These are phyloP conservation scores for Rutilus rutilus DNA, from an alignment of 2,113 vertebrate genomes.

Conservation along the genomic window DNA sequence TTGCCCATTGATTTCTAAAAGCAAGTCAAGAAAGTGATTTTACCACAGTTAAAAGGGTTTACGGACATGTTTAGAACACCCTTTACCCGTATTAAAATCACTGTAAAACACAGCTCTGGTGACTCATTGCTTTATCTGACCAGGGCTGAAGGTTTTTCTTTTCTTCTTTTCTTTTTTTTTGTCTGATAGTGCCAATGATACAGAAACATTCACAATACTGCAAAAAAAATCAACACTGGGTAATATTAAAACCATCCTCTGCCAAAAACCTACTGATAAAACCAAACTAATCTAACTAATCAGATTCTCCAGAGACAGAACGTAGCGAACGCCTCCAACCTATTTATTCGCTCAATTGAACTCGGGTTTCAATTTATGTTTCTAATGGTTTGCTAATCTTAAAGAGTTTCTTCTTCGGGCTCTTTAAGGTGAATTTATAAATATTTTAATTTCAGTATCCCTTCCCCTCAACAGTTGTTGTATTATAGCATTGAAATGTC, in stretches of 20 bases:
- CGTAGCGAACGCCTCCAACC: background rate
- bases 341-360: background rate
- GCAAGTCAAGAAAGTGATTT: background rate
- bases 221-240: conserved; percentile 8
- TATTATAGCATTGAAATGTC: background rate
- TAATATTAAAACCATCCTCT: background rate
- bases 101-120: too few relatives aligned
- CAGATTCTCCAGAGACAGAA: background rate
- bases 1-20: background rate
- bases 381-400: background rate
- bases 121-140: background rate
- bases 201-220: background rate
- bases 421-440: background rate
- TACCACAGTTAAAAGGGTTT: background rate
- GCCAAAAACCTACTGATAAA: conserved; percentile 2
- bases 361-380: background rate
- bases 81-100: too few relatives aligned
- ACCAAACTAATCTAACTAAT: background rate
- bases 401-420: background rate
- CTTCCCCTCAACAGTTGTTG: background rate
- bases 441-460: background rate
- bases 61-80: too few relatives aligned
- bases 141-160: background rate
- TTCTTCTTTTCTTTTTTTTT: too few relatives aligned
- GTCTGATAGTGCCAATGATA: background rate